Percentiles rank a stretch among this genome's conserved stretches.
These are phyloP conservation scores for Heliconius cydno DNA, from an alignment of 2,888 invertebrate genomes.

Conservation along the genomic window DNA sequence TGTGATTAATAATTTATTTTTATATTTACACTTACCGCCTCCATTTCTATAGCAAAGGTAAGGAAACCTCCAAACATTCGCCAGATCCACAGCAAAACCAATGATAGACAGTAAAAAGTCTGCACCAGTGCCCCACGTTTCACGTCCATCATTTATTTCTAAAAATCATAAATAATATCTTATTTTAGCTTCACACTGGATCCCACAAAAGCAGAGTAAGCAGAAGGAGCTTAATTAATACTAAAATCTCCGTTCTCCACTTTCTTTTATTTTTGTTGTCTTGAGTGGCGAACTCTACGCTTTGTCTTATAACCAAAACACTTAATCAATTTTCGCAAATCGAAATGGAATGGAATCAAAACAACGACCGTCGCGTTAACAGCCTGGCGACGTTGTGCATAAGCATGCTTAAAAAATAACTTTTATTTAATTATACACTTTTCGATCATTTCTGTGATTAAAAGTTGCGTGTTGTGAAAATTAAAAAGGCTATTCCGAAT, in stretches of 20 bases:
- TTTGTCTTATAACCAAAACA: not conserved
- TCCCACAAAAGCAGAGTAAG: no score
- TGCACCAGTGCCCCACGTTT: constrained; percentile 91
- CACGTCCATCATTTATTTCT: constrained; percentile 84
- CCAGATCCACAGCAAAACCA: constrained; percentile 92
- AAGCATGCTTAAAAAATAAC: no score
- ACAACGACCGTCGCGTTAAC: not conserved
- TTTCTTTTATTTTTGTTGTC: no score
- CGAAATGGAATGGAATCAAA: not conserved
- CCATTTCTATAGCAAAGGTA: constrained; percentile 91
- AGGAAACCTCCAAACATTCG: constrained; percentile 94
- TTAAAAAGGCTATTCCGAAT: no score
- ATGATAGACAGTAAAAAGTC: constrained; percentile 93
- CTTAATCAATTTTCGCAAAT: not conserved
- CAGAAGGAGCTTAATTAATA: no score
- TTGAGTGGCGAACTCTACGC: no score
- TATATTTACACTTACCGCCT: constrained; percentile 86
- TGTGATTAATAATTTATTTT: not conserved
- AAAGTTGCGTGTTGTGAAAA: no score
- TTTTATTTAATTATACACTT: no score
- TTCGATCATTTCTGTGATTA: no score
- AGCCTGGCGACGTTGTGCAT: no score
- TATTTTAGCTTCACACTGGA: no score
- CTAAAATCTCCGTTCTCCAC: no score
- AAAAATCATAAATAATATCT: constrained; percentile 9